Evolutionary conservation across 2,797 vertebrate genomes (phyloP), one percentile per base, ranked within the genome.

Genomic region (Lutjanus campechanus): DNA sequence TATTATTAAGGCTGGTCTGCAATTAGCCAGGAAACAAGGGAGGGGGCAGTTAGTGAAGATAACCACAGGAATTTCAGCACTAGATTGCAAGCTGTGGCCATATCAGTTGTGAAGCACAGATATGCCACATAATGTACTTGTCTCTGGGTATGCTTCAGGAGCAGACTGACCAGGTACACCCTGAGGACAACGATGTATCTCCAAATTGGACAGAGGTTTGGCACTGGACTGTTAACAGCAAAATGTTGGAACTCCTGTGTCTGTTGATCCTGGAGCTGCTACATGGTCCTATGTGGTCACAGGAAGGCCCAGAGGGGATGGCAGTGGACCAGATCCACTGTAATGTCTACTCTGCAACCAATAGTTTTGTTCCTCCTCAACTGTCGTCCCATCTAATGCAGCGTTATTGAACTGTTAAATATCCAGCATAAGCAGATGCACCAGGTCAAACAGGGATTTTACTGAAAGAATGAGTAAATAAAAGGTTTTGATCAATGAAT

Each of bases 71-170:
- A 73, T 76, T 63, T 7, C 36, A 47, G 11, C 56, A 59, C 8
- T 13, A 53, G 7, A 69, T 50, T 17, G 47, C n/a, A 69, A 46
- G 16, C 7, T 63, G 60, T 69, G 59, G n/a, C 36, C 29, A 17
- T 7, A 40, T 29, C 62, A 72, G 29, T 64, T 63, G 3, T 63
- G 8, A 19, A 46, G 61, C 62, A 44, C 19, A 63, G 59, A 29
- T 40, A 22, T 51, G 29, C 68, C 40, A 63, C 73, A 85, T 25
- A 29, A 73, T 71, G 46, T 1, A 10, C 8, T 51, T 64, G 47
- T 64, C 20, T 47, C 5, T 63, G 12, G 25, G 19, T 69, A 17
- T 46, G 73, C 41, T 70, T 63, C 1, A 40, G 25, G 60, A 41
- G 43, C 46, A 64, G 11, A 10, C 22, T 51, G 29, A 46, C 20